phyloP scores from a whole-genome alignment of 2,797 vertebrate genomes.

The Aerospiza tachiro region DNA sequence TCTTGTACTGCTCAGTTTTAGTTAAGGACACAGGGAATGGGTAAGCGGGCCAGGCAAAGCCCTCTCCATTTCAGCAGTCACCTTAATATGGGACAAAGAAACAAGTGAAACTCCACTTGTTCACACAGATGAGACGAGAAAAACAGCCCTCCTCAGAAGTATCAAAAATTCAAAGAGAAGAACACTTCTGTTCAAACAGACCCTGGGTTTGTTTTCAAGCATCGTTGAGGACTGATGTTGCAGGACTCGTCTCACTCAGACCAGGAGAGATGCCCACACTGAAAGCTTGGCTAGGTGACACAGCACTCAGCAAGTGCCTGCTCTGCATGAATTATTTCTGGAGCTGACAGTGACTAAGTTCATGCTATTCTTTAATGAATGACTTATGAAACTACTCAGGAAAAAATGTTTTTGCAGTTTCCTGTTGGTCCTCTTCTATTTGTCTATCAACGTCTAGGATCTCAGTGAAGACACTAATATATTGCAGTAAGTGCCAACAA shows the following conservation, averaged over 20 bases:
- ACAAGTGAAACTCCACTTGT: not conserved
- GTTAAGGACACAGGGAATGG: not conserved
- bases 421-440: not conserved
- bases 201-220: not conserved
- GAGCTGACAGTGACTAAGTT: not conserved
- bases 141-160: not conserved
- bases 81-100: not conserved
- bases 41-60: not conserved
- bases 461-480: not conserved
- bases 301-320: not conserved
- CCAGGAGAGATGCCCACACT: not conserved
- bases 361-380: not conserved
- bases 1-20: not conserved
- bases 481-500: not conserved
- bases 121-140: not conserved
- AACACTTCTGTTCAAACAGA: not conserved
- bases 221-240: not conserved
- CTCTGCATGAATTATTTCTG: not conserved
- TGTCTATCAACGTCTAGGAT: not conserved
- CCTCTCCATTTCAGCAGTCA: not conserved
- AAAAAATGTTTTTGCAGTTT: not conserved
- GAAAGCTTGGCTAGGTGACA: not conserved
- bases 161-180: not conserved
- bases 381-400: not conserved
- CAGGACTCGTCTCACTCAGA: not conserved